Evolutionary conservation across 1,140 invertebrate genomes (phyloP).

Genomic region (Orchesella cincta): DNA sequence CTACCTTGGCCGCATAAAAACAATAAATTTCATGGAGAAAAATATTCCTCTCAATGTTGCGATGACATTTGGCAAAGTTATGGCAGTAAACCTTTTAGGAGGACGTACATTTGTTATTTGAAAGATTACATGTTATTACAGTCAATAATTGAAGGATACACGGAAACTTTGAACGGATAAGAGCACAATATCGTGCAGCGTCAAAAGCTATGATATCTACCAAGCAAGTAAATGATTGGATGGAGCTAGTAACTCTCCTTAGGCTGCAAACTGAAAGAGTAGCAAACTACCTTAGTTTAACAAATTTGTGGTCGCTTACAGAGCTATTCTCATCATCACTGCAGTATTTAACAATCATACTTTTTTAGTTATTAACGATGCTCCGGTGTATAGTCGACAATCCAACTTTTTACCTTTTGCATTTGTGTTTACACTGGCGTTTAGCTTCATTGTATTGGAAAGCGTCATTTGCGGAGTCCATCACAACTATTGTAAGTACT

Average conservation of each 20-base stretch:
- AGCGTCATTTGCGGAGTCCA: background rate
- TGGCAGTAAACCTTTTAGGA: too few species aligned
- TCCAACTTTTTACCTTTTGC: background rate
- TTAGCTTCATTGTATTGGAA: background rate
- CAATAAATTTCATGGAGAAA: background rate
- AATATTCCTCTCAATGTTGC: too few species aligned
- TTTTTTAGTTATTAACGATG: constrained; percentile 18
- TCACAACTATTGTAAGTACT: too few species aligned
- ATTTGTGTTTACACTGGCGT: background rate
- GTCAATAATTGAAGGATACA: background rate
- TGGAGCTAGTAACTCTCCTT: background rate
- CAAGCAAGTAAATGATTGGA: background rate
- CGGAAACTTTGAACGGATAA: background rate
- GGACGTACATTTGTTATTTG: background rate
- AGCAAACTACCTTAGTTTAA: background rate
- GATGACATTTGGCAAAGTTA: too few species aligned
- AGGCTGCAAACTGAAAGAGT: background rate
- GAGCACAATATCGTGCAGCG: background rate
- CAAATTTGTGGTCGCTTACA: background rate
- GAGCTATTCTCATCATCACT: background rate
- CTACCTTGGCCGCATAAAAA: background rate
- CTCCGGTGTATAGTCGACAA: background rate
- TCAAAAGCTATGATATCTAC: background rate
- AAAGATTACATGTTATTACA: background rate
- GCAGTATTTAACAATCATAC: background rate